Conservation (phyloP, 2,113 vertebrate species). For the Hippocampus guttulatus region DNA sequence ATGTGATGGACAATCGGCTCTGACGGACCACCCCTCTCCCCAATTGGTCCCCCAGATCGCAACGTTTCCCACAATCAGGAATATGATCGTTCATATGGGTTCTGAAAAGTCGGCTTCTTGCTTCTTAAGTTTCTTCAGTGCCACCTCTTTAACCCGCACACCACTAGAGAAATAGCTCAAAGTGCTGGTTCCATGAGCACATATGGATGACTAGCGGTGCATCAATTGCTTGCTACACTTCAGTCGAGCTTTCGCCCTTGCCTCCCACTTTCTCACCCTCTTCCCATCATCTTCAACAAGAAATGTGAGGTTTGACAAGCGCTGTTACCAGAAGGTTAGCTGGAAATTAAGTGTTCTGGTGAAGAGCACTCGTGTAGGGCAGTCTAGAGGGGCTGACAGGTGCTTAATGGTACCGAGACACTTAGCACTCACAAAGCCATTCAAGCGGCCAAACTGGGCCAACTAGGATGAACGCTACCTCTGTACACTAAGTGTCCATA, state of each 20-base stretch:
- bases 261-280: slow-evolving; percentile 34
- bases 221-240: slow-evolving; percentile 7
- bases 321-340: slow-evolving; percentile 47
- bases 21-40: no score
- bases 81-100: not conserved
- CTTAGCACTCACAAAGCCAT: slow-evolving; percentile 36
- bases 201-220: not conserved
- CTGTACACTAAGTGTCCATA: slow-evolving; percentile 1
- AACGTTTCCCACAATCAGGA: not conserved
- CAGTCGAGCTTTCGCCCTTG: slow-evolving; percentile 16
- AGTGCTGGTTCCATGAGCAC: not conserved
- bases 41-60: not conserved
- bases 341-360: slow-evolving; percentile 51
- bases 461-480: slow-evolving; percentile 18
- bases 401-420: slow-evolving; percentile 46
- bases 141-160: not conserved
- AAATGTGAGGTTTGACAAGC: slow-evolving; percentile 50
- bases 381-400: slow-evolving; percentile 36
- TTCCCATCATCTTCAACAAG: slow-evolving; percentile 40
- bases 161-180: not conserved
- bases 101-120: not conserved
- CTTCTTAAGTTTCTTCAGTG: not conserved
- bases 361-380: slow-evolving; percentile 47
- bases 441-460: slow-evolving; percentile 38
- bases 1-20: no score